A percentile compares a stretch with the other conserved stretches of the same genome.
Conservation (phyloP, 2,113 vertebrate species). For the Deroptyus accipitrinus region DNA sequence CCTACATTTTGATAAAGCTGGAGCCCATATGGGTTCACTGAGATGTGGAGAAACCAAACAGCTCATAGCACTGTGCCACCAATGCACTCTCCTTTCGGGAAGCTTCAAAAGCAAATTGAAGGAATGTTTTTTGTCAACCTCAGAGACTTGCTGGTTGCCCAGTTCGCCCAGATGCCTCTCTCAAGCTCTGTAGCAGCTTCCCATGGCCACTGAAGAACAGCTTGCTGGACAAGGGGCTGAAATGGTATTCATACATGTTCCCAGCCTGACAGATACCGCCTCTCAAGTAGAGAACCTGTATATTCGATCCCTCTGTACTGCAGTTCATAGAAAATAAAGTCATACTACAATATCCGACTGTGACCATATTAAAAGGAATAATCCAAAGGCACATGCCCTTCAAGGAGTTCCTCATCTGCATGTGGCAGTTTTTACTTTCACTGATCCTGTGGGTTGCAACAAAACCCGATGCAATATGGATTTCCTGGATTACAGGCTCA, state of each 20-base stretch:
- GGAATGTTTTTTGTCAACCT: neutral
- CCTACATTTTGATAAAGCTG: neutral
- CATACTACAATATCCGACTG: neutral
- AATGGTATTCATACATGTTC: neutral
- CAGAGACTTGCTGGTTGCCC: neutral
- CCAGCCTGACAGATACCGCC: neutral
- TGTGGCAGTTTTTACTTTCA: neutral
- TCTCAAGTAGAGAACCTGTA: neutral
- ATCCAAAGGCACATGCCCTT: neutral
- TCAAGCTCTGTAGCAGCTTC: neutral
- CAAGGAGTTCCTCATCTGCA: neutral
- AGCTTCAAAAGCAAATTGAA: neutral
- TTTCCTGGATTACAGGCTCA: neutral
- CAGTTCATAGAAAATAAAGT: neutral
- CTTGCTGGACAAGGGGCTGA: neutral
- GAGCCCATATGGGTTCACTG: neutral
- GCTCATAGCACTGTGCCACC: neutral
- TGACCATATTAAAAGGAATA: neutral
- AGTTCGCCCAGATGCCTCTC: neutral
- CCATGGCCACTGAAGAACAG: neutral
- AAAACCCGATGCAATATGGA: neutral
- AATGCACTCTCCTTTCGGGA: neutral
- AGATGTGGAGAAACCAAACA: neutral
- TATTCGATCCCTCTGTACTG: neutral
- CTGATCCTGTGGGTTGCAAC: neutral